Base-by-base conservation (phyloP, 2,888 invertebrate genomes). In the Hermaeophaga mercurialis region DNA sequence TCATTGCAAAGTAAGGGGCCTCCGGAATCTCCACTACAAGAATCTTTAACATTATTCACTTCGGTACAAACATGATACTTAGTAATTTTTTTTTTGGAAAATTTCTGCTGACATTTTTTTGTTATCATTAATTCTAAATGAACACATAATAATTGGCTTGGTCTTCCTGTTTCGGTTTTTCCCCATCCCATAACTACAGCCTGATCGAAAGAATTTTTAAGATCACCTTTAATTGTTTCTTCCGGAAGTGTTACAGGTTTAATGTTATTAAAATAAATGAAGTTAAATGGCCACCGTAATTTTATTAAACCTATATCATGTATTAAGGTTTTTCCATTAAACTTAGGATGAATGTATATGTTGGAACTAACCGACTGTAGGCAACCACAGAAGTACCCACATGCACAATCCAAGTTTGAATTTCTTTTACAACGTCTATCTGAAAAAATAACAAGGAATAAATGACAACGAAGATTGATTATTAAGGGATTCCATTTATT, bases 11-110 rank as follows among this genome's bases (percentile, higher is more conserved):
- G 22, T 14, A 59, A 17, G 18, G 59, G 59, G n/a, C 55, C 58
- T 14, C 54, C 61, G 9, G 56, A 55, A 31, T 59, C 59, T 17
- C 59, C 59, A 1, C 44, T 15, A 17, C 59, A 59, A 8, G 59
- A 45, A 22, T 58, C 58, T 26, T 52, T 58, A 2, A 31, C 54
- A 9, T 1, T 12, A 22, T 28, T 28, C 3, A n/a, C 9, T 3
- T 28, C 28, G 3, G 28, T 28, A 8, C 28, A 28, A 28, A 28
- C 9, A 6, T n/a, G 9, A n/a, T n/a, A n/a, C n/a, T n/a, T n/a
- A n/a, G n/a, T n/a, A n/a, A n/a, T n/a, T n/a, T n/a, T n/a, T n/a
- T n/a, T n/a, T n/a, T n/a, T n/a, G n/a, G n/a, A n/a, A n/a, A n/a
- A n/a, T n/a, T n/a, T n/a, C n/a, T n/a, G n/a, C n/a, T n/a, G n/a